These are phyloP conservation scores for Vireo griseus DNA, from an alignment of 2,797 vertebrate species.

Conservation along the genomic window DNA sequence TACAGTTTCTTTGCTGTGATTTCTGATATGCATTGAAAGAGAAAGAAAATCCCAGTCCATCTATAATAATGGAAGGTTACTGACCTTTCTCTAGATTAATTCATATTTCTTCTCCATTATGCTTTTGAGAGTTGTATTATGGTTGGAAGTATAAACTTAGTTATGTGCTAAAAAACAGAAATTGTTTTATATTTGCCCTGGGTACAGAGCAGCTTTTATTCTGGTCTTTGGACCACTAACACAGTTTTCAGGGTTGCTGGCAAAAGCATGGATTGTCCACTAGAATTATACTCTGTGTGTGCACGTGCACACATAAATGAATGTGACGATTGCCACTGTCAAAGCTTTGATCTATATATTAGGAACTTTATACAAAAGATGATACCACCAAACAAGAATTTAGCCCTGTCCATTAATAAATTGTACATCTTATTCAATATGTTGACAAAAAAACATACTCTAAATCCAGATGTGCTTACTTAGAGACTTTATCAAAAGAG, in stretches of 20 bases:
- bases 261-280: constrained; percentile 25
- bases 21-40: constrained; percentile 51
- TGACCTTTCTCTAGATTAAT: constrained; percentile 37
- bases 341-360: background rate
- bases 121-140: constrained; percentile 46
- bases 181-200: constrained; percentile 41
- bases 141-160: constrained; percentile 31
- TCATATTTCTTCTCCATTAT: constrained; percentile 30
- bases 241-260: constrained; percentile 42
- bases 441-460: background rate
- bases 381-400: constrained; percentile 8
- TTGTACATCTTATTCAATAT: background rate
- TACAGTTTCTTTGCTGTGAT: constrained; percentile 57
- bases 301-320: background rate
- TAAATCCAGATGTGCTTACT: constrained; percentile 19
- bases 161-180: constrained; percentile 41
- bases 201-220: constrained; percentile 38
- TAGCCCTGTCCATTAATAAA: background rate
- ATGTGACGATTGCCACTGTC: background rate
- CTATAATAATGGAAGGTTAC: constrained; percentile 52
- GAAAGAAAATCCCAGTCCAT: constrained; percentile 53
- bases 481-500: background rate
- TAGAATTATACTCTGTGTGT: background rate
- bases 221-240: constrained; percentile 21
- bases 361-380: background rate